Evolutionary conservation across 2,113 vertebrate genomes (phyloP).

Genomic region (Gopherus evgoodei): DNA sequence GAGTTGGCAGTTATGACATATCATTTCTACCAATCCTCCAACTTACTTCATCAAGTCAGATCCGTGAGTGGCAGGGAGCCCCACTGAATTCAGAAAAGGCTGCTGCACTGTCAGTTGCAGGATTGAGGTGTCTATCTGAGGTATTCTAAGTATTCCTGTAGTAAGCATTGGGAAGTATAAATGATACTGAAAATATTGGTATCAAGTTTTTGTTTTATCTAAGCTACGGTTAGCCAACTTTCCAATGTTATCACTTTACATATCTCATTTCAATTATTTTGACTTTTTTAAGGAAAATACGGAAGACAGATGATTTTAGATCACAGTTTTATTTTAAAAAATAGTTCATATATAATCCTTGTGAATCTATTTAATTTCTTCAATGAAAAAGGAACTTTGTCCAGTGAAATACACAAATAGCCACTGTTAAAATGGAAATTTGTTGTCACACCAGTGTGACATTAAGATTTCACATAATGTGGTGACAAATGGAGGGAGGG

Average conservation of each 20-base stretch:
- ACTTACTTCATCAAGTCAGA: not conserved
- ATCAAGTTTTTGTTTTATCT: not conserved
- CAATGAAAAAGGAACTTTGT: not conserved
- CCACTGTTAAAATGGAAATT: not conserved
- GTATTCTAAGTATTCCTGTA: not conserved
- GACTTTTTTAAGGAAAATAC: not conserved
- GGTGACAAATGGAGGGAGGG: not conserved
- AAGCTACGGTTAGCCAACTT: not conserved
- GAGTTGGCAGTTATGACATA: not conserved
- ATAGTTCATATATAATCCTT: not conserved
- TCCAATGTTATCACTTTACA: not conserved
- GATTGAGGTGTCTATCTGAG: not conserved
- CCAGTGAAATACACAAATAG: not conserved
- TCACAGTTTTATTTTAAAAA: not conserved
- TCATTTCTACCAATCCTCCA: not conserved
- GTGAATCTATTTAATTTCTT: not conserved
- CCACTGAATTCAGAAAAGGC: not conserved
- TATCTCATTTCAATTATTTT: not conserved
- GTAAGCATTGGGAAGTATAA: not conserved
- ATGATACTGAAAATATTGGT: fast-evolving
- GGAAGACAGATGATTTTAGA: not conserved
- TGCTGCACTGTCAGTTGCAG: not conserved
- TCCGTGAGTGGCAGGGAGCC: not conserved
- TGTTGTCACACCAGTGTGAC: not conserved
- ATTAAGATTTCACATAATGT: not conserved